Percentiles rank a stretch among this genome's conserved stretches.
Evolutionary conservation across 2,888 invertebrate genomes (phyloP).

Genomic region (Drosophila neonasuta): DNA sequence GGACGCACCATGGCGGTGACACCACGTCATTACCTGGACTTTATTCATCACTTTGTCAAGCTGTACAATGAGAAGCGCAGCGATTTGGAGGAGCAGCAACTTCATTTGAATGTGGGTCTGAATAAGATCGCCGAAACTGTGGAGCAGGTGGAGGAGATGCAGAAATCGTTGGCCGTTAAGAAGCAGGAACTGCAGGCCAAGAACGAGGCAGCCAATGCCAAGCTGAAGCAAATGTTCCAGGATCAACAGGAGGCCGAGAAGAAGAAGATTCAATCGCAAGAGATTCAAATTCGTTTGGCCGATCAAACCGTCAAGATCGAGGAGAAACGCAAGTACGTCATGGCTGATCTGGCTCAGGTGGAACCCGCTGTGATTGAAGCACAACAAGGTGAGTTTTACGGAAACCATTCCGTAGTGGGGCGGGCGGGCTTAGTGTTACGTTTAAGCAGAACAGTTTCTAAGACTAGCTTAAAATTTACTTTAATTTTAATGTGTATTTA

Average conservation of each 20-base stretch:
- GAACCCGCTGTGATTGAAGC: constrained; percentile 99
- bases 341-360: constrained; percentile 97
- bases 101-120: constrained; percentile 98
- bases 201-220: constrained; percentile 99
- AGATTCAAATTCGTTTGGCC: constrained; percentile 92
- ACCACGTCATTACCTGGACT: constrained; percentile 98
- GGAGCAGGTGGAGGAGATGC: constrained; percentile 99
- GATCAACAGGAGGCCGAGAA: constrained; percentile 99
- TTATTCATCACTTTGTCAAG: constrained; percentile 99
- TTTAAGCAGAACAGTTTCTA: constrained; percentile 22
- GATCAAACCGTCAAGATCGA: constrained; percentile 96
- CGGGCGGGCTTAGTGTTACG: constrained; percentile 16
- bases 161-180: constrained; percentile 98
- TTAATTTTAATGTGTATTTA: constrained; percentile 39
- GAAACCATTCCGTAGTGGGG: constrained; percentile 28
- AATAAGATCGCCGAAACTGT: constrained; percentile 99
- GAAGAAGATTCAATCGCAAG: constrained; percentile 98
- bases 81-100: constrained; percentile 98
- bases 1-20: constrained; percentile 98
- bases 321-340: constrained; percentile 96
- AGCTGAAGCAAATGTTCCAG: constrained; percentile 99
- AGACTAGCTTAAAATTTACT: constrained; percentile 33
- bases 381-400: constrained; percentile 89
- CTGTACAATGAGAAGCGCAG: constrained; percentile 98
- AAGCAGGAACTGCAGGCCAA: constrained; percentile 97